Conservation (phyloP, 1,140 invertebrate genomes). For the Drosophila murphyi region DNA sequence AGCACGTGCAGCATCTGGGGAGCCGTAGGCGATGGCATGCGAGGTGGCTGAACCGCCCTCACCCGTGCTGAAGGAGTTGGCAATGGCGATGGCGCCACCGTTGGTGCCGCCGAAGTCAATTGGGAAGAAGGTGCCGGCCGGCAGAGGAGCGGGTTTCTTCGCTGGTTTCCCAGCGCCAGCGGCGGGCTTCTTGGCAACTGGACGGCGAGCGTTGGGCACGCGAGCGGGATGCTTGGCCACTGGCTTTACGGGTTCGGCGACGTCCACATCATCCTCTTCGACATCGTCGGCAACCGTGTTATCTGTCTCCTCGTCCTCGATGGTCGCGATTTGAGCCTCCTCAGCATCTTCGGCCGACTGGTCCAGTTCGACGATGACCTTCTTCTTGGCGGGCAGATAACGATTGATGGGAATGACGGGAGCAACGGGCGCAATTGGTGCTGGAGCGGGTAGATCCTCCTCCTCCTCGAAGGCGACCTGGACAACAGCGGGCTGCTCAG, state of each 20-base stretch:
- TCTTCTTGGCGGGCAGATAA: conserved; percentile 82
- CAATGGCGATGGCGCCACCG: conserved; percentile 87
- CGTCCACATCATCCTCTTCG: conserved; percentile 63
- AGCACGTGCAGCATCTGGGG: conserved; percentile 78
- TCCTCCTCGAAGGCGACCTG: conserved; percentile 55
- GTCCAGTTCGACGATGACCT: conserved; percentile 80
- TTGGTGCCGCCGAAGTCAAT: conserved; percentile 86
- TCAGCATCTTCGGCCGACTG: conserved; percentile 83
- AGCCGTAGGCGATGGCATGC: conserved; percentile 89
- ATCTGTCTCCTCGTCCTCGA: conserved; percentile 69
- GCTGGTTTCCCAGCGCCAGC: conserved; percentile 45
- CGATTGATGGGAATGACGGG: conserved; percentile 68
- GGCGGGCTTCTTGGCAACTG: conserved; percentile 63
- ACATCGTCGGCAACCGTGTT: conserved; percentile 61
- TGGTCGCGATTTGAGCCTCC: conserved; percentile 69
- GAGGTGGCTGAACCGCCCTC: conserved; percentile 88
- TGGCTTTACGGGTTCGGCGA: conserved; percentile 58
- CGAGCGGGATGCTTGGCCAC: conserved; percentile 56
- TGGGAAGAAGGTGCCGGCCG: conserved; percentile 87
- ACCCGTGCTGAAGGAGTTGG: conserved; percentile 89
- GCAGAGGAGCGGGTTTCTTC: conserved; percentile 66
- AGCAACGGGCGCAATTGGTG: conserved; percentile 63
- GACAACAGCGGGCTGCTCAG: conserved; percentile 41
- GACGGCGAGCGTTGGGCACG: conserved; percentile 70
- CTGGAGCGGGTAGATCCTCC: conserved; percentile 65